Evolutionary conservation across 2,888 invertebrate genomes (phyloP), one percentile per base, ranked within the genome.

Genomic region (Anthrax anthrax): DNA sequence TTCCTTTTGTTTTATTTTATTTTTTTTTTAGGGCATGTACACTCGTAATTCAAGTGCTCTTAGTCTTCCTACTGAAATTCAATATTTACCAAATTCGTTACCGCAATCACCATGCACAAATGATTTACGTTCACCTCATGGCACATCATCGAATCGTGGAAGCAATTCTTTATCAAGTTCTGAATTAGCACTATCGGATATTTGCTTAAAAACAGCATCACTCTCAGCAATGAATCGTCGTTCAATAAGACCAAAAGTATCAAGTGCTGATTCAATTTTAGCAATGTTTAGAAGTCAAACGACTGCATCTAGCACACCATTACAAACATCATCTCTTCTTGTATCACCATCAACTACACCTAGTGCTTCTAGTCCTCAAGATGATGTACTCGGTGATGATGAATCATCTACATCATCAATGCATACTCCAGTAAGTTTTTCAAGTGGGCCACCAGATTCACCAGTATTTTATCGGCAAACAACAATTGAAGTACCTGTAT

Each of bases 231-330:
- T 17, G 12, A 41, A 37, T 37, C 38, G 19, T 39, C 37, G 46
- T 17, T 42, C 37, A 32, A 38, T 42, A 12, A 38, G 42, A 43
- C 68, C 77, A 53, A 83, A 82, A 64, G 80, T 81, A 43, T 77
- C 83, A 27, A 83, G 82, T 59, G 84, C 85, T 12, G 85, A 86
- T 64, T 84, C 84, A 2, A 81, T 85, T 52, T 65, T 84, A 50
- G 82, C 84, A 12, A 84, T 85, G 80, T 83, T 85, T 61, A 71
- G 81, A 46, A 83, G 80, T 60, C 78, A 80, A 18, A 75, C 77
- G 43, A 75, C 74, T 47, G 75, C 76, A 4, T 75, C 75, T 9
- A 41, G 27, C 37, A 37, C 47, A 10, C 44, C 42, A 18, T 14
- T 38, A 72, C 74, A 47, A 39, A 43, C 47, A 71, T 71, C 80